These are phyloP conservation scores for Vombatus ursinus DNA, from an alignment of 2,113 vertebrate species.

Conservation along the genomic window DNA sequence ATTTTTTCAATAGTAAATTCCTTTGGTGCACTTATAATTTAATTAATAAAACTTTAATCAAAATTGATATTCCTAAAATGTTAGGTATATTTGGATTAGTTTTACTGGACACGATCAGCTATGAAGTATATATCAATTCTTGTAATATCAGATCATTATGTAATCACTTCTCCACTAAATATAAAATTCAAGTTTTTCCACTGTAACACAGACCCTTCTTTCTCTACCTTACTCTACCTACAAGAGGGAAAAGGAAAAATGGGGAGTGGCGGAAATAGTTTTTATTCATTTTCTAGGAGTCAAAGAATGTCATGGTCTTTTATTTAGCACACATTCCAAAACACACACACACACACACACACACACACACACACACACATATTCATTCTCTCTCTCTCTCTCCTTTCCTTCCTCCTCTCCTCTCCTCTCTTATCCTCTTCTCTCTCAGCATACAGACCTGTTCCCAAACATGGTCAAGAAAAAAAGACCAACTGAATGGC, in stretches of 20 bases:
- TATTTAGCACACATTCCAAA: neutral
- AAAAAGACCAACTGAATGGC: constrained; percentile 43
- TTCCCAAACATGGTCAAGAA: constrained; percentile 54
- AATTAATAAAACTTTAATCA: neutral
- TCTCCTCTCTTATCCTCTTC: too few species aligned
- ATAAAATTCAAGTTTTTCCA: neutral
- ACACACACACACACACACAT: too few species aligned
- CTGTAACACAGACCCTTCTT: neutral
- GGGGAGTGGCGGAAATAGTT: neutral
- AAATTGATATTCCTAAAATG: neutral
- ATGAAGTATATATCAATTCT: neutral
- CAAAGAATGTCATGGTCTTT: neutral
- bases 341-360: neutral
- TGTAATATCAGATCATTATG: neutral
- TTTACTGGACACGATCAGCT: neutral
- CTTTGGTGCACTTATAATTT: neutral
- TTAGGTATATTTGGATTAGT: neutral
- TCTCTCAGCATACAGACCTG: constrained; percentile 16
- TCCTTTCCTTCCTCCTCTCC: too few species aligned
- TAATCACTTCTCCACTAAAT: neutral
- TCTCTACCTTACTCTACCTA: neutral
- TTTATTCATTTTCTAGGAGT: neutral
- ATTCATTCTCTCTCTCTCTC: too few species aligned
- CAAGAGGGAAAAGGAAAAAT: neutral
- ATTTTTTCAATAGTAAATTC: neutral